A percentile compares a stretch with the other conserved stretches of the same genome.
These are phyloP conservation scores for Chloroceryle amazona DNA, from an alignment of 2,797 vertebrate species.

Conservation along the genomic window DNA sequence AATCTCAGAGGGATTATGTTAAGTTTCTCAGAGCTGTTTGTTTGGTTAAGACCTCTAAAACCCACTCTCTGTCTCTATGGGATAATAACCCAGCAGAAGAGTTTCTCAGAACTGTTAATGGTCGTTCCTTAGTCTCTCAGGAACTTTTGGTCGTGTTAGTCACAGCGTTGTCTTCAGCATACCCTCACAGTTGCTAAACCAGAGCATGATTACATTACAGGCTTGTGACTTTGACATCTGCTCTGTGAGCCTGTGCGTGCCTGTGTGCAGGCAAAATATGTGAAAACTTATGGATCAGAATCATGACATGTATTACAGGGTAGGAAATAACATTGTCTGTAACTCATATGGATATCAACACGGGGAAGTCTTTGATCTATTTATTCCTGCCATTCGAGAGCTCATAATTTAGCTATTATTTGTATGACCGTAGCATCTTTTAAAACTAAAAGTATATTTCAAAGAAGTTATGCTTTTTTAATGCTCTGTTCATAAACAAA, in stretches of 20 bases:
- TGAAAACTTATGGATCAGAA: not conserved
- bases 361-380: not conserved
- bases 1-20: constrained; percentile 48
- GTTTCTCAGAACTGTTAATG: constrained; percentile 72
- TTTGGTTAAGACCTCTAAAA: constrained; percentile 28
- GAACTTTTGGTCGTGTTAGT: constrained; percentile 34
- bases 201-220: constrained; percentile 9
- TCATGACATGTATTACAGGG: not conserved
- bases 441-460: not conserved
- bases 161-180: not conserved
- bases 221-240: constrained; percentile 36
- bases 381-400: not conserved
- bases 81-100: constrained; percentile 61
- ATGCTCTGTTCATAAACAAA: not conserved
- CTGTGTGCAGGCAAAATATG: not conserved
- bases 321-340: not conserved
- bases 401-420: not conserved
- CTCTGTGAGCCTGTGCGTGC: constrained; percentile 40
- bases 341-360: not conserved
- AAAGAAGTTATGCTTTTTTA: not conserved
- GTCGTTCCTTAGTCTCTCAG: constrained; percentile 53
- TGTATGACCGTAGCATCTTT: not conserved
- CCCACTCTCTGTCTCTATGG: not conserved
- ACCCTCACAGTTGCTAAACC: constrained; percentile 9
- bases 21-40: constrained; percentile 70